phyloP scores from a whole-genome alignment of 2,797 vertebrate species.

The Lophotriccus pileatus region DNA sequence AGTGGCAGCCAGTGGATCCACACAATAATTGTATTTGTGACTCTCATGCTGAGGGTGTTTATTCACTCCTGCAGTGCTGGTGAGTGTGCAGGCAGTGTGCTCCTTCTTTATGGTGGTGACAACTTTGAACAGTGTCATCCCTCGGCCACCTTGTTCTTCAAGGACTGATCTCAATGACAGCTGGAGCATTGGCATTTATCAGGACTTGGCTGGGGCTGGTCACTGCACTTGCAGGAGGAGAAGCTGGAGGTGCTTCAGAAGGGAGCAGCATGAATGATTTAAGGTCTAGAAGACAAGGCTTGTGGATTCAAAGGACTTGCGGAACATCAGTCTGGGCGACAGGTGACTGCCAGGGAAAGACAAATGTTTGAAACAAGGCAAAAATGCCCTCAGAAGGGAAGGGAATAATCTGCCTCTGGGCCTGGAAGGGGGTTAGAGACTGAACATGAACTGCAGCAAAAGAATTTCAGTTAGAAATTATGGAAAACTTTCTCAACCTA shows the following conservation, averaged over 20 bases:
- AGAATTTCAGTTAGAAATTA: background rate
- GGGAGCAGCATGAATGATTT: background rate
- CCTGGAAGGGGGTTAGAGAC: background rate
- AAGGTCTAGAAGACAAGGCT: background rate
- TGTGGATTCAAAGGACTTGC: background rate
- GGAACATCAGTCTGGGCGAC: background rate
- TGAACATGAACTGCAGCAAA: background rate
- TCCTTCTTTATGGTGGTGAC: background rate
- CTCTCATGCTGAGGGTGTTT: background rate
- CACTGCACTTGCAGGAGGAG: background rate
- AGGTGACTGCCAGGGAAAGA: background rate
- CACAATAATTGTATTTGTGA: background rate
- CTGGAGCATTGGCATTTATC: background rate
- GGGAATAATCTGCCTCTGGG: background rate
- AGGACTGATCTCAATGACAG: background rate
- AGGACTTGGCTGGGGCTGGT: background rate
- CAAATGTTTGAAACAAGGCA: background rate
- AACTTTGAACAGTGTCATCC: accelerated
- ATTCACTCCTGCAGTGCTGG: background rate
- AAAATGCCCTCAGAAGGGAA: background rate
- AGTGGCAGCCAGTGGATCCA: background rate
- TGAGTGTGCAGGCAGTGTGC: background rate
- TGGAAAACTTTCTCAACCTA: background rate
- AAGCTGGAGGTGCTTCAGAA: background rate
- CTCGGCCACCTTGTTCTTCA: background rate